These are phyloP conservation scores for Nothoprocta pentlandii DNA, from an alignment of 2,113 vertebrate genomes.

Conservation along the genomic window DNA sequence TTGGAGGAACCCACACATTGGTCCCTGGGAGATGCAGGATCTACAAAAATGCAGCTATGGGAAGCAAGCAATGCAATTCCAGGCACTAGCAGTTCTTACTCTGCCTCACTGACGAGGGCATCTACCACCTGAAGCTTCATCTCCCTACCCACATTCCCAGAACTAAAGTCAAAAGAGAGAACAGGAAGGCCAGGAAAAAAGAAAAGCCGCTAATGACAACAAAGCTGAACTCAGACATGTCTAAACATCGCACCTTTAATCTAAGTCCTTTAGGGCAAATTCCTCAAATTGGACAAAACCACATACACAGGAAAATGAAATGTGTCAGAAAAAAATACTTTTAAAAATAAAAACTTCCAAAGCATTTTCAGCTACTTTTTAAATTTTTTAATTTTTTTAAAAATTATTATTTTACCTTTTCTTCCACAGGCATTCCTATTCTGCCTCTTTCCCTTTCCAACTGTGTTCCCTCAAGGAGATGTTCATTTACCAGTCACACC, in stretches of 20 bases:
- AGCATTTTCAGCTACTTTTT: background rate
- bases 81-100: too few species aligned
- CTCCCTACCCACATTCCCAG: background rate
- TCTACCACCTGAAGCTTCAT: background rate
- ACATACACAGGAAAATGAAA: background rate
- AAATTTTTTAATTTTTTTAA: background rate
- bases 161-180: background rate
- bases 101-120: too few species aligned
- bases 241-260: background rate
- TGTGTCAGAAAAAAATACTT: background rate
- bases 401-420: constrained; percentile 17
- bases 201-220: background rate
- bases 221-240: background rate
- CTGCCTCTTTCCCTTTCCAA: background rate
- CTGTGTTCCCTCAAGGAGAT: background rate
- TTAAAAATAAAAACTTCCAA: background rate
- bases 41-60: background rate
- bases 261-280: background rate
- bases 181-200: background rate
- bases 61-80: background rate
- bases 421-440: background rate
- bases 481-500: background rate
- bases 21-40: background rate
- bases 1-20: background rate
- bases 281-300: background rate